Conservation (phyloP, 1,140 invertebrate species). For the Drosophila sp. region DNA sequence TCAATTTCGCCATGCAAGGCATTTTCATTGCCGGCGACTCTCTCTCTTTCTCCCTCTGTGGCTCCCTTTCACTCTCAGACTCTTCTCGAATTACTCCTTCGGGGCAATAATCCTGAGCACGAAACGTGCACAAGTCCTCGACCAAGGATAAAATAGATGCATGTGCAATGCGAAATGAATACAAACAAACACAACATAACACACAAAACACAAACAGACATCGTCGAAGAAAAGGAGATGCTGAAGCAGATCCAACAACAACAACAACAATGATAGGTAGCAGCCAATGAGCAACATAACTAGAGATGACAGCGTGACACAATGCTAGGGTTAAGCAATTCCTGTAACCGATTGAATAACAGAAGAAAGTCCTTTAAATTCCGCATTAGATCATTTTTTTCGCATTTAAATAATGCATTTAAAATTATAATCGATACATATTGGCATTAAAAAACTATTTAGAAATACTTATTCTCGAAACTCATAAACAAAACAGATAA, state of each 20-base stretch:
- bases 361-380: too few relatives aligned
- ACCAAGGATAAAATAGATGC: slow-evolving; percentile 39
- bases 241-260: too few relatives aligned
- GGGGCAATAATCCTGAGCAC: slow-evolving; percentile 51
- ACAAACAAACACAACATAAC: slow-evolving; percentile 27
- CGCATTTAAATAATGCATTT: too few relatives aligned
- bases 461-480: too few relatives aligned
- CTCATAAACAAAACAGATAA: too few relatives aligned
- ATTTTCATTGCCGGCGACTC: slow-evolving; percentile 46
- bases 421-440: too few relatives aligned
- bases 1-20: slow-evolving; percentile 56
- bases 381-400: too few relatives aligned
- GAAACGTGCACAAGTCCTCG: slow-evolving; percentile 50
- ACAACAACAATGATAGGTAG: not conserved
- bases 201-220: slow-evolving; percentile 19
- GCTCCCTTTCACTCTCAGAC: slow-evolving; percentile 23
- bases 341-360: too few relatives aligned
- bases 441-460: too few relatives aligned
- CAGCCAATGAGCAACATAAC: slow-evolving; percentile 8
- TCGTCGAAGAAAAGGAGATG: not conserved
- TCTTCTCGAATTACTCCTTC: slow-evolving; percentile 46
- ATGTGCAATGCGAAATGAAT: slow-evolving; percentile 54
- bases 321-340: not conserved
- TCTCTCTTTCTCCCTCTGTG: too few relatives aligned
- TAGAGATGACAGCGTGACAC: not conserved